Percentiles rank a stretch among this genome's conserved stretches.
These are phyloP conservation scores for Augiades crinisus DNA, from an alignment of 2,888 invertebrate genomes.

Conservation along the genomic window DNA sequence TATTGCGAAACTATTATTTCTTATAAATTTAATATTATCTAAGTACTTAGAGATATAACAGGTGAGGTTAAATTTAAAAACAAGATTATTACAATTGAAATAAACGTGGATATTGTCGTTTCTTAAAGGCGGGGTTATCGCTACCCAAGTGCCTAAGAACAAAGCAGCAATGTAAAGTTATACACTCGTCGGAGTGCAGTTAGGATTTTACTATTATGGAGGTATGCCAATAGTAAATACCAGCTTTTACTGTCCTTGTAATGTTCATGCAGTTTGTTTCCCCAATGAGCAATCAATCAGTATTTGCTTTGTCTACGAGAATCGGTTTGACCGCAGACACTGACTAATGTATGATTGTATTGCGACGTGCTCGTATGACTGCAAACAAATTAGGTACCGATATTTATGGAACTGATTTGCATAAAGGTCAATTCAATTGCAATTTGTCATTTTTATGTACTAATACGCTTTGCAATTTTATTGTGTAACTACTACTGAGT, in stretches of 20 bases:
- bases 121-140: no score
- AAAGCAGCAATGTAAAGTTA: background rate
- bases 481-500: no score
- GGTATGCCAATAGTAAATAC: background rate
- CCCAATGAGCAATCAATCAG: slow-evolving; percentile 30
- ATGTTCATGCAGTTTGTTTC: slow-evolving; percentile 10
- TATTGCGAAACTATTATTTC: no score
- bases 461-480: no score
- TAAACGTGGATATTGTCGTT: no score
- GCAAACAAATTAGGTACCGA: background rate
- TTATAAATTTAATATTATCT: no score
- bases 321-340: slow-evolving; percentile 47
- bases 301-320: slow-evolving; percentile 38
- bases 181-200: background rate
- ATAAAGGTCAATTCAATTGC: no score
- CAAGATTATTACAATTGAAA: no score
- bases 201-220: background rate
- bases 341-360: slow-evolving; percentile 60
- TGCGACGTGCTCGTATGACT: background rate
- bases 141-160: background rate
- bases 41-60: no score
- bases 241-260: background rate
- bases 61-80: no score
- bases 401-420: no score
- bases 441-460: no score